phyloP scores from a whole-genome alignment of 2,888 invertebrate genomes.

The Parochlus steinenii region DNA sequence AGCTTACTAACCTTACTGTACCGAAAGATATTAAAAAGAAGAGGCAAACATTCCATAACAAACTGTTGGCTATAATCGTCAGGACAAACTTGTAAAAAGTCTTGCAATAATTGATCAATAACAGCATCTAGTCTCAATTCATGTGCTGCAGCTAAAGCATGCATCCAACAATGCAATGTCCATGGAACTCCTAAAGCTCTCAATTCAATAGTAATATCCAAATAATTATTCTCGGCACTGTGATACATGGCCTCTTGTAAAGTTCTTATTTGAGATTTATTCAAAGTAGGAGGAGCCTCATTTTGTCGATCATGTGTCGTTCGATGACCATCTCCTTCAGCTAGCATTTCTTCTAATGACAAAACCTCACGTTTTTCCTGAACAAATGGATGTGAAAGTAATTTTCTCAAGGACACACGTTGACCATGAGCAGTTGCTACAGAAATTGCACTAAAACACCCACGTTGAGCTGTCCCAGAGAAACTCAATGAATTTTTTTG shows the following conservation, averaged over 20 bases:
- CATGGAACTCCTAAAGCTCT: conserved; percentile 75
- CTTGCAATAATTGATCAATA: conserved; percentile 75
- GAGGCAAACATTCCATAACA: conserved; percentile 75
- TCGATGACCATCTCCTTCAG: conserved; percentile 49
- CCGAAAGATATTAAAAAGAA: conserved; percentile 77
- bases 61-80: conserved; percentile 81
- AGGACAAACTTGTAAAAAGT: conserved; percentile 78
- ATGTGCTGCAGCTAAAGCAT: conserved; percentile 72
- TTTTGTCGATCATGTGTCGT: conserved; percentile 24
- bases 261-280: conserved; percentile 67
- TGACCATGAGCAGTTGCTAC: conserved; percentile 84
- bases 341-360: conserved; percentile 76
- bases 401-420: conserved; percentile 56
- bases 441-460: conserved; percentile 76
- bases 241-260: conserved; percentile 90
- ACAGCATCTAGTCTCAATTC: conserved; percentile 68
- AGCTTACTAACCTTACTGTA: conserved; percentile 57
- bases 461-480: conserved; percentile 69
- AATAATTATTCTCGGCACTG: conserved; percentile 78
- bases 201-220: conserved; percentile 77
- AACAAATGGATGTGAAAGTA: conserved; percentile 53
- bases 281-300: conserved; percentile 34
- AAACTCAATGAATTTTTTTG: conserved; percentile 72
- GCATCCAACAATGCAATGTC: conserved; percentile 88
- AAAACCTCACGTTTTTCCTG: conserved; percentile 56